Evolutionary conservation across 2,888 invertebrate species (phyloP), one percentile per base, ranked within the genome.

Genomic region (Monopis laevigella): DNA sequence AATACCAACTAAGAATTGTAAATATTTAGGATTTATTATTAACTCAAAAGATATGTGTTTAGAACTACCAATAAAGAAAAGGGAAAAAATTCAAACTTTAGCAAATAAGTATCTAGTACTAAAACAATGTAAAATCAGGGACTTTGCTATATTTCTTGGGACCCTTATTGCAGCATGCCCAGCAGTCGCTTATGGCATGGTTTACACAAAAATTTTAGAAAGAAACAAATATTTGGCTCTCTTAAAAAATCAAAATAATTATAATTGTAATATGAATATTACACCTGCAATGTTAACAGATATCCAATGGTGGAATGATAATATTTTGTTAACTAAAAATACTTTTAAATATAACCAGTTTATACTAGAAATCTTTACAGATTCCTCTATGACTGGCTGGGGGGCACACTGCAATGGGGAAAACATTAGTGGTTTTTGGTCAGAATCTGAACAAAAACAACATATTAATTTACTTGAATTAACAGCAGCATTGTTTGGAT

Each of bases 381-480:
- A 42, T 12, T 27, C 42, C 2, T 39, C 39, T 11, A 2, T n/a
- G 2, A 29, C 38, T 5, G 42, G 42, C 10, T 42, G 42, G 42
- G 42, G 42, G 7, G 24, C 19, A 2, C 11, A 24, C 7, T 42
- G 39, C 21, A 21, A 29, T 24, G 16, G 16, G 7, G 12, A 42
- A 30, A 38, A 36, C 6, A 6, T 27, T 2, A 16, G 24, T 30
- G 42, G 42, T 14, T 39, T 42, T 21, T 42, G 42, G 42, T 19
- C 13, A 10, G 13, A 38, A 10, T 10, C 7, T 13, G 42, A 42
- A 7, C 4, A 26, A 16, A 5, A 29, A 24, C 6, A 38, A 2
- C 42, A 42, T 30, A 42, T 42, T 19, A 42, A 42, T 24, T 38
- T 29, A 13, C 28, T 42, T 5, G 42, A 42, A 36, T 18, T 42